These are phyloP conservation scores for Cylas formicarius DNA, from an alignment of 1,140 invertebrate species.

Conservation along the genomic window DNA sequence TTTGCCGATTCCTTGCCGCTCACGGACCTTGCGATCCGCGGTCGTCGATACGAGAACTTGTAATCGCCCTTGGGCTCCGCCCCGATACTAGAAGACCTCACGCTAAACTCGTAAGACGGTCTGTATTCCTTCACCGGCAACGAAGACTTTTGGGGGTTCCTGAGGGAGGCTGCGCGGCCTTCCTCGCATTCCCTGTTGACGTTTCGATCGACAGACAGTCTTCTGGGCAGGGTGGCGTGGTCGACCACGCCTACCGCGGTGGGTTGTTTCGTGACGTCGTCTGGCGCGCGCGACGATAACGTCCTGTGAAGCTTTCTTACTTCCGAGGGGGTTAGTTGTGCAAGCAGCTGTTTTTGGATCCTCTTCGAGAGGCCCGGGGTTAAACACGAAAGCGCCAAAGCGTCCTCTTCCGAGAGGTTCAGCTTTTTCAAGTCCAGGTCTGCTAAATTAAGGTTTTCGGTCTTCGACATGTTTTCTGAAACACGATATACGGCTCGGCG, in stretches of 20 bases:
- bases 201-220: constrained; percentile 25
- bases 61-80: constrained; percentile 22
- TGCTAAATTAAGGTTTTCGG: constrained; percentile 51
- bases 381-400: constrained; percentile 55
- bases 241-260: too few species aligned
- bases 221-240: constrained; percentile 27
- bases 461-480: constrained; percentile 37
- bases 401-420: constrained; percentile 56
- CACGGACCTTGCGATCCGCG: constrained; percentile 24
- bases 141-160: constrained; percentile 18
- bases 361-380: constrained; percentile 56
- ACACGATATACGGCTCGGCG: too few species aligned
- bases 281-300: constrained; percentile 46
- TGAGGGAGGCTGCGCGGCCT: neutral
- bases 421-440: constrained; percentile 57
- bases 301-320: constrained; percentile 53
- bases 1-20: constrained; percentile 25
- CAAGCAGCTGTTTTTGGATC: constrained; percentile 55
- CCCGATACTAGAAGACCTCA: constrained; percentile 24
- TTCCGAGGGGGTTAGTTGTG: constrained; percentile 55
- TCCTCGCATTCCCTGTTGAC: constrained; percentile 1
- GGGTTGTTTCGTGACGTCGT: constrained; percentile 17
- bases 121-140: constrained; percentile 25
- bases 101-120: constrained; percentile 22
- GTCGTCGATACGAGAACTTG: constrained; percentile 19